Conservation (phyloP, 2,888 invertebrate species). For the Melinaea marsaeus region DNA sequence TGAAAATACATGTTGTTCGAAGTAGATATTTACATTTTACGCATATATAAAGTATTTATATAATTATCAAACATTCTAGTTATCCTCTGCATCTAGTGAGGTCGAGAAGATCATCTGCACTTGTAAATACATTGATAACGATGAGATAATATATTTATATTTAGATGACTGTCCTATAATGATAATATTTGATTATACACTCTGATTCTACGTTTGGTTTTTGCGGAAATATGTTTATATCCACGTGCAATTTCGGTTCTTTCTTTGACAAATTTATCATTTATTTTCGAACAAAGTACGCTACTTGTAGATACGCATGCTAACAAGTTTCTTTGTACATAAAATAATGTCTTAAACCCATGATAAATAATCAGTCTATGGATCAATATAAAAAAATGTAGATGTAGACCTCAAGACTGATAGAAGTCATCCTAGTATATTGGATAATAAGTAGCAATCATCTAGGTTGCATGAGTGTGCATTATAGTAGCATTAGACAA, state of each 20-base stretch:
- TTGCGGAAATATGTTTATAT: too few relatives aligned
- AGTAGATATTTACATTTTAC: too few relatives aligned
- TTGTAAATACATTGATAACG: constrained; percentile 16
- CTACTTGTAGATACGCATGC: too few relatives aligned
- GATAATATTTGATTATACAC: background rate
- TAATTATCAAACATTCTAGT: constrained; percentile 5
- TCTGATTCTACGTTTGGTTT: background rate
- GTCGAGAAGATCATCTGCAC: constrained; percentile 18
- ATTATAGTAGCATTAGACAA: background rate
- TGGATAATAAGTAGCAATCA: constrained; percentile 4
- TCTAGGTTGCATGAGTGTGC: background rate
- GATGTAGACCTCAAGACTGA: too few relatives aligned
- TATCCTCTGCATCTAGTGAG: constrained; percentile 16
- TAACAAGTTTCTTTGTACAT: too few relatives aligned
- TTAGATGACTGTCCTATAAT: background rate
- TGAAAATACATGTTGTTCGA: too few relatives aligned
- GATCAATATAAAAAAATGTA: too few relatives aligned
- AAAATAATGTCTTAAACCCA: too few relatives aligned
- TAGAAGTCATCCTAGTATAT: background rate
- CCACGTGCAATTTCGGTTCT: too few relatives aligned
- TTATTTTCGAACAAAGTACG: too few relatives aligned
- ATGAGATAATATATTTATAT: background rate
- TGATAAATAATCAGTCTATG: too few relatives aligned
- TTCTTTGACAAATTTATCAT: too few relatives aligned
- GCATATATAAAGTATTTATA: constrained; percentile 1